Evolutionary conservation across 2,888 invertebrate species (phyloP).

Genomic region (Antitype chi): DNA sequence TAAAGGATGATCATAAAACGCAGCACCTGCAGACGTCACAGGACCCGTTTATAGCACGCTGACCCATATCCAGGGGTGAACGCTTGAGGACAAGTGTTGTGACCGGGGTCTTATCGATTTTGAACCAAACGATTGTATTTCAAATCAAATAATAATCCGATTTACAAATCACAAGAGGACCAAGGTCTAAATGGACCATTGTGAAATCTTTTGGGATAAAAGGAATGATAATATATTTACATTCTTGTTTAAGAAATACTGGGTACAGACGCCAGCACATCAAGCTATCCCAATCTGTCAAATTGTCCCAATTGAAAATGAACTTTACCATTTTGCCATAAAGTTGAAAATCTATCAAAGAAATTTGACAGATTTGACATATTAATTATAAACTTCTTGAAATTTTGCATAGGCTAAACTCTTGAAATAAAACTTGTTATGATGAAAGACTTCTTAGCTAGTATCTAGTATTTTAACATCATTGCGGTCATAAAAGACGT

Average conservation of each 20-base stretch:
- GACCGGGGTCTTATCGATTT: conserved; percentile 39
- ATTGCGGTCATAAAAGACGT: conserved; percentile 10
- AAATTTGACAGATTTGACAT: background rate
- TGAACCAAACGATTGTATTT: conserved; percentile 29
- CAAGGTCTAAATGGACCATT: too few species aligned
- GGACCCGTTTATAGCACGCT: conserved; percentile 80
- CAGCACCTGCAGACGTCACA: conserved; percentile 71
- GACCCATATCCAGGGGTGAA: conserved; percentile 82
- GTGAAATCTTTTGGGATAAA: too few species aligned
- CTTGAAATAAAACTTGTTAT: background rate
- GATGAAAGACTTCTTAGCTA: background rate
- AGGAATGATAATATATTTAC: too few species aligned
- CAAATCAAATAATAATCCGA: background rate
- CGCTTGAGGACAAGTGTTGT: conserved; percentile 64
- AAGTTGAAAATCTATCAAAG: too few species aligned
- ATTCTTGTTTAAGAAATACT: too few species aligned
- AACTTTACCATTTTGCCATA: too few species aligned
- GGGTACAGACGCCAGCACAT: too few species aligned
- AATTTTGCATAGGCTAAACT: background rate
- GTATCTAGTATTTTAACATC: conserved; percentile 17
- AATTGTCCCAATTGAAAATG: too few species aligned
- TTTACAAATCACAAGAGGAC: too few species aligned
- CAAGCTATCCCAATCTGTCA: too few species aligned
- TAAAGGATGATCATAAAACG: conserved; percentile 65
- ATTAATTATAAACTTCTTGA: background rate